Evolutionary conservation across 2,113 vertebrate species (phyloP).

Genomic region (Tinamus guttatus): DNA sequence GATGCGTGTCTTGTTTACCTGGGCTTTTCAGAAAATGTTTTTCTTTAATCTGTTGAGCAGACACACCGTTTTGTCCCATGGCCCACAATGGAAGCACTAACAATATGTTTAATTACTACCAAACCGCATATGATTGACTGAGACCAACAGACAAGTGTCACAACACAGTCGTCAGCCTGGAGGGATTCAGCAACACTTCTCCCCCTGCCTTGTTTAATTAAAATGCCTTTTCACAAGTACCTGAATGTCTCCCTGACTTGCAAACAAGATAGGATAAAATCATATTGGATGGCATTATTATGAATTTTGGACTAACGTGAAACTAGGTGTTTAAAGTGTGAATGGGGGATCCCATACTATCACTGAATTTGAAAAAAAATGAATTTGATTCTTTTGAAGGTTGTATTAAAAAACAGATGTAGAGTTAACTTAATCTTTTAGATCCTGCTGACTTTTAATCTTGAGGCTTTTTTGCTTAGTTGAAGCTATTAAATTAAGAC

Average conservation of each 20-base stretch:
- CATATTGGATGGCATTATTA: fast-evolving
- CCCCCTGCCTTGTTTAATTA: background rate
- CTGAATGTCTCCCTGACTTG: fast-evolving
- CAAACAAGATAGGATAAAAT: fast-evolving
- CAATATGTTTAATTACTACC: background rate
- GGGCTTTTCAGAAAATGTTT: conserved; percentile 5
- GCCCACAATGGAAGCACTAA: background rate
- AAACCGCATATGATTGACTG: background rate
- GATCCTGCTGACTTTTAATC: background rate
- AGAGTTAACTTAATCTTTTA: background rate
- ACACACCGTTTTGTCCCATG: background rate
- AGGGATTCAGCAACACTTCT: background rate
- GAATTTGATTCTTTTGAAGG: background rate
- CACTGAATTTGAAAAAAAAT: background rate
- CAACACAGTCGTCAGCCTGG: background rate
- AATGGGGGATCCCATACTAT: background rate
- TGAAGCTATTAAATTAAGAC: background rate
- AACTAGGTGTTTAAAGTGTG: background rate
- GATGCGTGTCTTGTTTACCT: conserved; percentile 50
- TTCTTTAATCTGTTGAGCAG: conserved; percentile 57
- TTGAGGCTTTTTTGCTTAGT: background rate
- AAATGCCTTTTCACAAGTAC: background rate
- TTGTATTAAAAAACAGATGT: background rate
- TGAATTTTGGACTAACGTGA: background rate
- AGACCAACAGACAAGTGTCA: background rate